A percentile compares a stretch with the other conserved stretches of the same genome.
Evolutionary conservation across 2,888 invertebrate genomes (phyloP).

Genomic region (Tortricodes alternella): DNA sequence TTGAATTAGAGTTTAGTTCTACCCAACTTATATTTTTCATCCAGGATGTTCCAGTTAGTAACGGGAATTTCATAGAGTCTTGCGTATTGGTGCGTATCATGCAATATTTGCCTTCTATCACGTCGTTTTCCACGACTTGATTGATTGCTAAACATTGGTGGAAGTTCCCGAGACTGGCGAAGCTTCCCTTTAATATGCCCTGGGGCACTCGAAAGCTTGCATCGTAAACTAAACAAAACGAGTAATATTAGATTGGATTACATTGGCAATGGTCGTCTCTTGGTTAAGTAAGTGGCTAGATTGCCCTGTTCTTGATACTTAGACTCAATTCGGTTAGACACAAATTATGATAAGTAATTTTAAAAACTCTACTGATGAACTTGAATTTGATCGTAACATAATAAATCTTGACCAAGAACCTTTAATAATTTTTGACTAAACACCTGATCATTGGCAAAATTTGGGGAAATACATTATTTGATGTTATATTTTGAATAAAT

Average conservation of each 20-base stretch:
- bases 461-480: too few relatives aligned
- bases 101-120: constrained; percentile 49
- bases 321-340: too few relatives aligned
- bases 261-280: neutral
- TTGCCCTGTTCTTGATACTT: too few relatives aligned
- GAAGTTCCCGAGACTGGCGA: neutral
- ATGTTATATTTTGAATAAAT: too few relatives aligned
- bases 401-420: too few relatives aligned
- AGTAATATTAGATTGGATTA: neutral
- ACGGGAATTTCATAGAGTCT: constrained; percentile 39
- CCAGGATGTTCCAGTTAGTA: constrained; percentile 30
- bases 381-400: too few relatives aligned
- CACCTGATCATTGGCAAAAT: too few relatives aligned
- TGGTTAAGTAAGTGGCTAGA: too few relatives aligned
- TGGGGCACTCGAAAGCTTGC: constrained; percentile 3
- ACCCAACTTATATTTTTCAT: neutral
- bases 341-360: too few relatives aligned
- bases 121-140: neutral
- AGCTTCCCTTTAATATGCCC: neutral
- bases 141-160: constrained; percentile 5
- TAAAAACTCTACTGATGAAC: too few relatives aligned
- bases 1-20: neutral
- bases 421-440: too few relatives aligned
- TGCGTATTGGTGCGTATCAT: constrained; percentile 39
- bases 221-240: neutral